Percentiles rank a stretch among this genome's conserved stretches.
These are phyloP conservation scores for Cariama cristata DNA, from an alignment of 2,113 vertebrate genomes.

Conservation along the genomic window DNA sequence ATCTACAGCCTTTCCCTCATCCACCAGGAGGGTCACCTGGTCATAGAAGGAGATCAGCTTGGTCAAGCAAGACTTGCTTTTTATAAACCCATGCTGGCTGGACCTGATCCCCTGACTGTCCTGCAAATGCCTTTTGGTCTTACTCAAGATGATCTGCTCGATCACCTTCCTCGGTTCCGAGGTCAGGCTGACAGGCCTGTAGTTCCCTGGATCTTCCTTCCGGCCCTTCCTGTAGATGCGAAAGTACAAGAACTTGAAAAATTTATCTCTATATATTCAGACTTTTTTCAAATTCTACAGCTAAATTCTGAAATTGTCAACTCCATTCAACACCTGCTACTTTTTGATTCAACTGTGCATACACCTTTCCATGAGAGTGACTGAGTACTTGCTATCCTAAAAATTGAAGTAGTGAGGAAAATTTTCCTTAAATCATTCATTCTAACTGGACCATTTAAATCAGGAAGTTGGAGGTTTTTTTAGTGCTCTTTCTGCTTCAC, in stretches of 20 bases:
- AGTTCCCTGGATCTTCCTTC: too few relatives aligned
- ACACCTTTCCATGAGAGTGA: not conserved
- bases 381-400: not conserved
- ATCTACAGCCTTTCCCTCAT: too few relatives aligned
- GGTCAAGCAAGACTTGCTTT: too few relatives aligned
- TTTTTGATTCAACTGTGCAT: not conserved
- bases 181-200: too few relatives aligned
- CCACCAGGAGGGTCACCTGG: too few relatives aligned
- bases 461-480: rapidly evolving
- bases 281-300: not conserved
- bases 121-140: too few relatives aligned
- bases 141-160: too few relatives aligned
- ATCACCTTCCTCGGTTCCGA: too few relatives aligned
- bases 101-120: too few relatives aligned
- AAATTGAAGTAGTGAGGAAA: not conserved
- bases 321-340: not conserved
- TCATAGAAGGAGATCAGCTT: too few relatives aligned
- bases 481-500: not conserved
- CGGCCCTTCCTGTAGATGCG: too few relatives aligned
- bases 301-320: not conserved
- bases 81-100: too few relatives aligned
- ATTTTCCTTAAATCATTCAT: not conserved
- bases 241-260: not conserved
- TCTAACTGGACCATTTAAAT: not conserved
- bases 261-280: rapidly evolving